A percentile compares a stretch with the other conserved stretches of the same genome.
Evolutionary conservation across 2,113 vertebrate genomes (phyloP).

Genomic region (Cyrtonyx montezumae): DNA sequence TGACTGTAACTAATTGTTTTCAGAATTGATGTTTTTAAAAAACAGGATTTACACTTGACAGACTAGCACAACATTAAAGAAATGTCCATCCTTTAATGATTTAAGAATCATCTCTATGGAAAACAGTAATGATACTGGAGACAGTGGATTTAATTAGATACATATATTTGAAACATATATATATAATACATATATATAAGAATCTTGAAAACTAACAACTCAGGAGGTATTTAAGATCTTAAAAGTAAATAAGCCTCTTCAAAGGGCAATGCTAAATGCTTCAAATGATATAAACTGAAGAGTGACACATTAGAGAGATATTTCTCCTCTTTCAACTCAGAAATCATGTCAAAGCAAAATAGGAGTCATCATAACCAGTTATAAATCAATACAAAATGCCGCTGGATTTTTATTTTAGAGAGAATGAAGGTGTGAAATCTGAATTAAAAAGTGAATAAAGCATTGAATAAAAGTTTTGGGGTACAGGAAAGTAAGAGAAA

Average conservation of each 20-base stretch:
- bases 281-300: background rate
- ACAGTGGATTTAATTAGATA: background rate
- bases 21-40: background rate
- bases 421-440: background rate
- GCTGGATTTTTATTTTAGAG: background rate
- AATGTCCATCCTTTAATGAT: background rate
- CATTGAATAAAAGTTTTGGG: background rate
- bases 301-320: background rate
- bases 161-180: background rate
- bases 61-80: background rate
- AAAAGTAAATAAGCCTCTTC: background rate
- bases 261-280: background rate
- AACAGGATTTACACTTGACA: background rate
- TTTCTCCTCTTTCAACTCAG: background rate
- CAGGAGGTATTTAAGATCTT: background rate
- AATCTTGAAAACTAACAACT: background rate
- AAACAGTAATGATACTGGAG: background rate
- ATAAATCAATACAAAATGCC: background rate
- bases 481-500: background rate
- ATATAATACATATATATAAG: too few species aligned
- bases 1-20: background rate
- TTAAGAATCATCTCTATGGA: background rate
- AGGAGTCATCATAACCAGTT: background rate
- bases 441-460: background rate
- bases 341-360: background rate